Conservation (phyloP, 2,888 invertebrate species). For the Monoplex corrugatus region DNA sequence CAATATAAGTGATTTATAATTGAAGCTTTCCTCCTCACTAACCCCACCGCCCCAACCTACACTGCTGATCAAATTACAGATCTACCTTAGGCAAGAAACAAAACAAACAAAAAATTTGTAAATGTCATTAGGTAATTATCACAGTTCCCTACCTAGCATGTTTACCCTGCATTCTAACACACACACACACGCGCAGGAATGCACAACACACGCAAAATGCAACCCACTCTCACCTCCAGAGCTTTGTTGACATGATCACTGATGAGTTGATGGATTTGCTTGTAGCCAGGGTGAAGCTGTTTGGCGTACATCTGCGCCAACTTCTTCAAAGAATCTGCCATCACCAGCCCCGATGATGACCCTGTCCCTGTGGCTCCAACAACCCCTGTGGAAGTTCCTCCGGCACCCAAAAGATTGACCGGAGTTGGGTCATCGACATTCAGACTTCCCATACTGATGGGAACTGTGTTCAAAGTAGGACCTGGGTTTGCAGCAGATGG, state of each 20-base stretch:
- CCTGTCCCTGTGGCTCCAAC: constrained; percentile 57
- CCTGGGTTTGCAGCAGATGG: constrained; percentile 54
- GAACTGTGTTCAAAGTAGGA: constrained; percentile 50
- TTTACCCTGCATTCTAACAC: no score
- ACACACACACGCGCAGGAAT: neutral
- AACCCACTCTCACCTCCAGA: neutral
- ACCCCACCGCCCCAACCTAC: no score
- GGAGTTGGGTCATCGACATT: constrained; percentile 70
- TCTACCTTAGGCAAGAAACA: no score
- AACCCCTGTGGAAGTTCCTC: neutral
- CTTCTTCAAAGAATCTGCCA: constrained; percentile 57
- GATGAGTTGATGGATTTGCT: constrained; percentile 54
- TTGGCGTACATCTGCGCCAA: constrained; percentile 57
- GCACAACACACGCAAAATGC: neutral
- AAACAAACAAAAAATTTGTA: no score
- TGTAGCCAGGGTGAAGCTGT: constrained; percentile 55
- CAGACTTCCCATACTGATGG: constrained; percentile 72
- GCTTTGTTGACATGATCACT: constrained; percentile 47
- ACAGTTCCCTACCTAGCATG: no score
- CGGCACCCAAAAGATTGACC: neutral
- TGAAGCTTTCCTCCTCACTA: no score
- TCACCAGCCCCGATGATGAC: constrained; percentile 44
- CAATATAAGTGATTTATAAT: no score
- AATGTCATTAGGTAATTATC: no score
- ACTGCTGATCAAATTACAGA: no score